Evolutionary conservation across 1,140 invertebrate species (phyloP).

Genomic region (Carcinoscorpius rotundicauda): DNA sequence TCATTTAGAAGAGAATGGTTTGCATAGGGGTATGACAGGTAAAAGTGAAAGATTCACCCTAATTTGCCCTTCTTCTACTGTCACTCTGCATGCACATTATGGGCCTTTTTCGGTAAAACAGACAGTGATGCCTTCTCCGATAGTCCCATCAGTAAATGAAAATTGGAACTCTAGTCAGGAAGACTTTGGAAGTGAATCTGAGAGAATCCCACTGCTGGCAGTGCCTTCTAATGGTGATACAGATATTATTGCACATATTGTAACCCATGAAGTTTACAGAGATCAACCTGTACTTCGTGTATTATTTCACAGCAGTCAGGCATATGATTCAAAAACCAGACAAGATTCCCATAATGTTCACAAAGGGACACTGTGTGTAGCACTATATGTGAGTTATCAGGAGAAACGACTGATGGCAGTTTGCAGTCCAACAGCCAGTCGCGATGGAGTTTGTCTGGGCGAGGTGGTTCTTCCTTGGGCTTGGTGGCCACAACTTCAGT

Average conservation of each 20-base stretch:
- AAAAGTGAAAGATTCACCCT: conserved; percentile 52
- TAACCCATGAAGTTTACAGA: conserved; percentile 61
- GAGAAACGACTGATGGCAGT: conserved; percentile 52
- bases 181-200: conserved; percentile 27
- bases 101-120: conserved; percentile 87
- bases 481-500: conserved; percentile 52
- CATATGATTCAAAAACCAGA: conserved; percentile 35
- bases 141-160: conserved; percentile 48
- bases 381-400: conserved; percentile 50
- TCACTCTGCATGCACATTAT: conserved; percentile 73
- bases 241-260: conserved; percentile 82
- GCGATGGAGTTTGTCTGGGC: conserved; percentile 78
- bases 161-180: conserved; percentile 32
- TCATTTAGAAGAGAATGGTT: conserved; percentile 41
- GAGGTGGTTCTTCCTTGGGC: conserved; percentile 60
- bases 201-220: conserved; percentile 18
- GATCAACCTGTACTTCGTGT: conserved; percentile 76
- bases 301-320: conserved; percentile 53
- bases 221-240: conserved; percentile 46
- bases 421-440: conserved; percentile 65
- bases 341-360: conserved; percentile 27
- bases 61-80: conserved; percentile 69
- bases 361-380: conserved; percentile 39
- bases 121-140: conserved; percentile 28
- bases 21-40: conserved; percentile 31